These are phyloP conservation scores for Drosophila obscura DNA, from an alignment of 1,140 invertebrate species.

Conservation along the genomic window DNA sequence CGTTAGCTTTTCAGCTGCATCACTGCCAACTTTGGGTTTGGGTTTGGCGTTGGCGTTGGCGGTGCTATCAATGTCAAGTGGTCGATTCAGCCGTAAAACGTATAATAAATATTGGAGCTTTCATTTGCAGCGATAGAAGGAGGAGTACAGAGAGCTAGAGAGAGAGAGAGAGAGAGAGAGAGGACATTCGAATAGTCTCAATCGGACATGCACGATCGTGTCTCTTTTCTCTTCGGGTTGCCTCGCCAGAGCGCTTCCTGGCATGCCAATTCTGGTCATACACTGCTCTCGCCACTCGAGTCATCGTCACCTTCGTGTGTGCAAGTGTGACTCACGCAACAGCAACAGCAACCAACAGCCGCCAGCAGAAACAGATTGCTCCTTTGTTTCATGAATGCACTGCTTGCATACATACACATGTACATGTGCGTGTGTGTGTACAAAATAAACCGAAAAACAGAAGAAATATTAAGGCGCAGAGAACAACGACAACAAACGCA, in stretches of 20 bases:
- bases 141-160: slow-evolving; percentile 2
- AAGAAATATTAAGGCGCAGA: background rate
- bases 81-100: too few species aligned
- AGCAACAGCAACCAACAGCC: background rate
- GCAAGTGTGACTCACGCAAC: slow-evolving; percentile 39
- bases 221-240: too few species aligned
- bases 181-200: too few species aligned
- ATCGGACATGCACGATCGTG: too few species aligned
- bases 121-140: background rate
- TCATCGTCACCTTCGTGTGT: slow-evolving; percentile 27
- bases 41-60: too few species aligned
- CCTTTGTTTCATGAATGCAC: slow-evolving; percentile 29
- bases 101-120: too few species aligned
- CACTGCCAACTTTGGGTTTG: too few species aligned
- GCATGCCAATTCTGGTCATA: slow-evolving; percentile 57
- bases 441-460: too few species aligned
- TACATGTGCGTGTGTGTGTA: too few species aligned
- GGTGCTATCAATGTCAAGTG: too few species aligned
- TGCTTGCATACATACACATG: background rate
- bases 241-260: slow-evolving; percentile 36
- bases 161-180: too few species aligned
- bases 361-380: slow-evolving; percentile 25
- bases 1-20: too few species aligned
- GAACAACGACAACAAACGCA: background rate
- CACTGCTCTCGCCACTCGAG: slow-evolving; percentile 9